Evolutionary conservation across 2,797 vertebrate species (phyloP), one percentile per base, ranked within the genome.

Genomic region (Acipenser transmontanus): DNA sequence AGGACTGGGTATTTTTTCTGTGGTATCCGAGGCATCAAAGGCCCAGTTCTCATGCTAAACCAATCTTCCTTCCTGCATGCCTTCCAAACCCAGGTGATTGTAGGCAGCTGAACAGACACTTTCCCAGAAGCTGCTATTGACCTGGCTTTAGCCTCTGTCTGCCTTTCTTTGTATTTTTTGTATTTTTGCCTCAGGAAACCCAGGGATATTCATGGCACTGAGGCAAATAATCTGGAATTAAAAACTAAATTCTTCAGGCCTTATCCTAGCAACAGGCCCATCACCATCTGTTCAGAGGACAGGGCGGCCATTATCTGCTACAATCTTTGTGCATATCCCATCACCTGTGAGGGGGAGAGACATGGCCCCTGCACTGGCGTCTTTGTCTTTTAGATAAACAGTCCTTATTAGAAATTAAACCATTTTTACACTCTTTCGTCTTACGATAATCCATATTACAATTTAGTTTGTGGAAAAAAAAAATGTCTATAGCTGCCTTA

Each of bases 201-300:
- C 80, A 85, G 78, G 80, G 79, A 88, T 90, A 90, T 88, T 89
- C 84, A 83, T 88, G 86, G 87, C 89, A 85, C 84, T 66, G 83
- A 92, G 88, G 89, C 91, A 91, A 93, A 93, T 92, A 93, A 94
- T 90, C 84, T 89, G 88, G 87, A 92, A 93, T 93, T 93, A 94
- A 90, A 91, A 87, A 84, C 83, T 77, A 84, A 87, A 93, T 93
- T 91, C 90, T 91, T 92, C 85, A 88, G 88, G 81, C 86, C 88
- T 88, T 81, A 91, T 89, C 91, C 90, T 92, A 91, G 91, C 91
- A 93, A 93, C 91, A 87, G 87, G 80, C 85, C 87, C 90, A 88
- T 93, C 92, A 90, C 91, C 92, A 94, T 95, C 92, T 91, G 91
- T 92, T 92, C 88, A 77, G 86, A 88, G 79, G 89, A 90, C 86